phyloP scores from a whole-genome alignment of 37 sponge, comb jelly and placozoan genomes.

The Halichondria panicea region DNA sequence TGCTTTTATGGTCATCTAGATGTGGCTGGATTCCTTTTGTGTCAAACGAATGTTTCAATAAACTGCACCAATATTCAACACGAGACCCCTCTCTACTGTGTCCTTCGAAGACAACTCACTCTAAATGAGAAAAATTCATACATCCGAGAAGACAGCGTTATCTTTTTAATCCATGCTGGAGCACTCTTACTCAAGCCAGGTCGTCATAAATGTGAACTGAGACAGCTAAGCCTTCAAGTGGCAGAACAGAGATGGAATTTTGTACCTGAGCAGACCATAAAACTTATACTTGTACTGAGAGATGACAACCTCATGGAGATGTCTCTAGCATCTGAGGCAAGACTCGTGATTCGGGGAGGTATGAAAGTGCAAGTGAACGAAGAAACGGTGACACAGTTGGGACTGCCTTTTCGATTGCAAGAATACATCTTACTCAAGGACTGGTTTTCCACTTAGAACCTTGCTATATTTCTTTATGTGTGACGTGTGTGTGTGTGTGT shows the following conservation, averaged over 20 bases:
- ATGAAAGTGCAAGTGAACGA: slow-evolving; percentile 30
- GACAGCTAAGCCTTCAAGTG: slow-evolving; percentile 18
- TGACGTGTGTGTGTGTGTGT: not conserved
- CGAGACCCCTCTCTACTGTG: slow-evolving; percentile 74
- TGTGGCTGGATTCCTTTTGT: slow-evolving; percentile 28
- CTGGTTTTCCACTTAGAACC: slow-evolving; percentile 40
- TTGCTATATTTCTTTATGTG: not conserved
- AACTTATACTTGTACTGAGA: slow-evolving; percentile 53
- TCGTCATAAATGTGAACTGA: slow-evolving; percentile 45
- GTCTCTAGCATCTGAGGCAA: slow-evolving; percentile 20
- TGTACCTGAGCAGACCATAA: slow-evolving; percentile 59
- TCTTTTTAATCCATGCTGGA: slow-evolving; percentile 38
- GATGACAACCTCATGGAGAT: slow-evolving; percentile 13
- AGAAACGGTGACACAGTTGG: slow-evolving; percentile 18
- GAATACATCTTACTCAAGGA: slow-evolving; percentile 52
- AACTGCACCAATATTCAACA: slow-evolving; percentile 55
- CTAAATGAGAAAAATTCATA: slow-evolving; percentile 28
- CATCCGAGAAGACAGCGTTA: slow-evolving; percentile 50
- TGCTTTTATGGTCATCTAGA: slow-evolving; percentile 59
- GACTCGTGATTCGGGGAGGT: slow-evolving; percentile 30
- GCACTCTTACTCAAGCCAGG: slow-evolving; percentile 54
- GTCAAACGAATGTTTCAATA: slow-evolving; percentile 2
- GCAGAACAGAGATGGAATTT: slow-evolving; percentile 66
- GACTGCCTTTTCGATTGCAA: slow-evolving; percentile 45
- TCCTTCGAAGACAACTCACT: slow-evolving; percentile 52